A percentile compares a stretch with the other conserved stretches of the same genome.
phyloP scores from a whole-genome alignment of 2,888 invertebrate genomes.

The Phania funesta region DNA sequence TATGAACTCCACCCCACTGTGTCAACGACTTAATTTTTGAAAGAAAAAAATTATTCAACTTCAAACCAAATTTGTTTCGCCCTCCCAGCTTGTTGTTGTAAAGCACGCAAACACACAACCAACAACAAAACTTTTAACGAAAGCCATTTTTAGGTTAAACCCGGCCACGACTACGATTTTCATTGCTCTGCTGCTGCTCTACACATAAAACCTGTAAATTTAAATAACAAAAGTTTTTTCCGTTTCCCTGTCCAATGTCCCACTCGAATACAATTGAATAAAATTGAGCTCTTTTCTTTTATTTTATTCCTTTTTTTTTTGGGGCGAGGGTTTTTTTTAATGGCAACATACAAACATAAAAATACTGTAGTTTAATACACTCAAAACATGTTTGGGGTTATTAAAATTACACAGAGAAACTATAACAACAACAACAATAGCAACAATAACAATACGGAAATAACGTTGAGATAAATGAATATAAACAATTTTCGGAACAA shows the following conservation, averaged over 20 bases:
- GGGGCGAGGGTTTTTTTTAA: neutral
- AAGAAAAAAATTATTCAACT: neutral
- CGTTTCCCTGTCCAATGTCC: conserved; percentile 23
- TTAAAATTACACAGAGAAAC: conserved; percentile 57
- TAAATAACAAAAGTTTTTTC: conserved; percentile 64
- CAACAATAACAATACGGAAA: conserved; percentile 48
- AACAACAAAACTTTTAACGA: conserved; percentile 58
- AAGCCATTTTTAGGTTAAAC: conserved; percentile 60
- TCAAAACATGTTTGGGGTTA: conserved; percentile 61
- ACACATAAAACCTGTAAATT: conserved; percentile 56
- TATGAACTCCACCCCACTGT: too few species aligned
- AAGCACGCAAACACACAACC: conserved; percentile 9
- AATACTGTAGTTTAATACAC: conserved; percentile 54
- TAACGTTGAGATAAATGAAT: conserved; percentile 50
- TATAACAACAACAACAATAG: neutral
- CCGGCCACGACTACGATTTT: conserved; percentile 35
- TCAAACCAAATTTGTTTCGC: neutral
- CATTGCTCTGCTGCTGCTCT: conserved; percentile 6
- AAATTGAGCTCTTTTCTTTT: conserved; percentile 21
- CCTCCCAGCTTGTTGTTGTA: conserved; percentile 33
- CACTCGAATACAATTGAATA: conserved; percentile 50
- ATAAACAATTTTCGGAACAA: conserved; percentile 34
- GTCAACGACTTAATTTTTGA: too few species aligned
- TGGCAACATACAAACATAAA: neutral
- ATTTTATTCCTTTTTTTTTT: neutral